These are phyloP conservation scores for Chelmon rostratus DNA, from an alignment of 2,797 vertebrate genomes.

Conservation along the genomic window DNA sequence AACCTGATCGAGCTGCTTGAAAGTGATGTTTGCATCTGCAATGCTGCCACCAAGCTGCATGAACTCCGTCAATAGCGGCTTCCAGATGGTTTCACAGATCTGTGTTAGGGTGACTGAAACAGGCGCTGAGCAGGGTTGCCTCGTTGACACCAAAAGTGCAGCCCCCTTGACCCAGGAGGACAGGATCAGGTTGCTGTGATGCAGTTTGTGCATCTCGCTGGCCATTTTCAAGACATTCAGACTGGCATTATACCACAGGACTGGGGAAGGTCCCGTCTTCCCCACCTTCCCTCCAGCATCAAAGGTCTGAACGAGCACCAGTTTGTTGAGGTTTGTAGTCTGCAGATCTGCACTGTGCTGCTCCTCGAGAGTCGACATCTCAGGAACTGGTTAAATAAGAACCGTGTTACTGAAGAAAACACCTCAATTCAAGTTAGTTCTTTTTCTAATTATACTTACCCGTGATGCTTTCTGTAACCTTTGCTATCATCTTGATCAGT, in stretches of 20 bases:
- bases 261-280: slow-evolving; percentile 1
- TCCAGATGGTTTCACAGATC: slow-evolving; percentile 76
- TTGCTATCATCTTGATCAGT: slow-evolving; percentile 84
- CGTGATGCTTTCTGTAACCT: slow-evolving; percentile 76
- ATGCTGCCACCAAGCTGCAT: slow-evolving; percentile 45
- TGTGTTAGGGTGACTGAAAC: slow-evolving; percentile 55
- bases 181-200: slow-evolving; percentile 78
- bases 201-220: slow-evolving; percentile 72
- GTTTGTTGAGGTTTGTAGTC: slow-evolving; percentile 59
- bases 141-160: not conserved
- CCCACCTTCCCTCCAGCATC: slow-evolving; percentile 40
- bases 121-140: not conserved
- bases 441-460: slow-evolving; percentile 55
- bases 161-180: slow-evolving; percentile 72
- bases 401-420: not conserved
- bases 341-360: slow-evolving; percentile 67
- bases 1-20: slow-evolving; percentile 74
- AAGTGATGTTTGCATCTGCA: slow-evolving; percentile 57
- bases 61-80: slow-evolving; percentile 62
- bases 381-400: slow-evolving; percentile 70
- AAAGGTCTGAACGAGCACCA: slow-evolving; percentile 71
- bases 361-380: slow-evolving; percentile 70
- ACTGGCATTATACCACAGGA: slow-evolving; percentile 71
- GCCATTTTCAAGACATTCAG: slow-evolving; percentile 68
- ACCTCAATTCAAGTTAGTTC: not conserved